Evolutionary conservation across 2,797 vertebrate genomes (phyloP).

Genomic region (Platalea minor): DNA sequence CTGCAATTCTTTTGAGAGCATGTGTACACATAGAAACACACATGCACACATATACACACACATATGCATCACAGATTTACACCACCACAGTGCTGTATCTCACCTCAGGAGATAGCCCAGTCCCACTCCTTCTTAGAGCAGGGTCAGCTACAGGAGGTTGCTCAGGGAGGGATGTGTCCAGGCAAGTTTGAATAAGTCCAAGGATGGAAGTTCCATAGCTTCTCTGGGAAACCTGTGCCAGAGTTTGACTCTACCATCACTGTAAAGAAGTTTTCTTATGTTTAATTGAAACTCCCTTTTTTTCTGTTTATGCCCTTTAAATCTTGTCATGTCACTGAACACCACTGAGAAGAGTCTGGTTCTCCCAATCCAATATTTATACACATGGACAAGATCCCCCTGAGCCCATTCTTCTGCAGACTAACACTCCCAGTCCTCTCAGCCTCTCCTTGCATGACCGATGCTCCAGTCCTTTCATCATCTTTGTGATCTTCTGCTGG

Average conservation of each 20-base stretch:
- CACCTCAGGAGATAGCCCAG: background rate
- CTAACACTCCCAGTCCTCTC: background rate
- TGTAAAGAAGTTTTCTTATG: background rate
- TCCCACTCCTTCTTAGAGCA: background rate
- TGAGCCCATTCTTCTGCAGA: background rate
- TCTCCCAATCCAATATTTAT: background rate
- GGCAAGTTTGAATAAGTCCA: background rate
- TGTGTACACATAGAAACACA: background rate
- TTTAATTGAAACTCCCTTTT: background rate
- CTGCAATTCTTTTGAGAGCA: background rate
- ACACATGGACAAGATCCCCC: background rate
- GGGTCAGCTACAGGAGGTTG: background rate
- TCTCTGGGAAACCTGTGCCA: background rate
- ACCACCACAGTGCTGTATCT: background rate
- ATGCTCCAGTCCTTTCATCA: background rate
- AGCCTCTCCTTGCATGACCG: fast-evolving
- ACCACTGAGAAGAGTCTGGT: background rate
- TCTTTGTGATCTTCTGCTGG: background rate
- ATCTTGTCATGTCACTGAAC: background rate
- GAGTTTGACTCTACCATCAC: background rate
- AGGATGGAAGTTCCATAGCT: background rate
- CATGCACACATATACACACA: too few species aligned
- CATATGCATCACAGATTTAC: background rate
- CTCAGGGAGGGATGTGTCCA: fast-evolving
- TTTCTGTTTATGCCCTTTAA: background rate